These are phyloP conservation scores for Gymnocheta viridis DNA, from an alignment of 2,888 invertebrate genomes.

Conservation along the genomic window DNA sequence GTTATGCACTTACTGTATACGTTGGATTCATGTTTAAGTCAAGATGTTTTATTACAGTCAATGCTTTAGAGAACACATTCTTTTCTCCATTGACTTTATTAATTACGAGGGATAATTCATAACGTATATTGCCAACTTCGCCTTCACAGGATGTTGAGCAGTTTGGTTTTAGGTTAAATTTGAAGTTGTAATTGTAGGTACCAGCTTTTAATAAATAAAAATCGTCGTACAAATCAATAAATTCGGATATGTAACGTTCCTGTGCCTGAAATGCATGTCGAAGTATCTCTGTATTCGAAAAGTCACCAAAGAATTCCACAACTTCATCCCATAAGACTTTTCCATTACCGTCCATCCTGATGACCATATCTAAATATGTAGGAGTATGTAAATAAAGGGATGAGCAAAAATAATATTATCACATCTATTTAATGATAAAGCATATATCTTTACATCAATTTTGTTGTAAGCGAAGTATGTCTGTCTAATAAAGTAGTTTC, in stretches of 20 bases:
- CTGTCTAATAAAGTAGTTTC: too few species aligned
- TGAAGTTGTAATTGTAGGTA: background rate
- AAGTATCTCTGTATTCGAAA: too few species aligned
- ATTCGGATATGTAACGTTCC: background rate
- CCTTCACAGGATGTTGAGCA: background rate
- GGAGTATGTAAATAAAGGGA: background rate
- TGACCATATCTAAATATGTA: background rate
- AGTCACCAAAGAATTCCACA: background rate
- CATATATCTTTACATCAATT: too few species aligned
- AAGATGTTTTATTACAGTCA: background rate
- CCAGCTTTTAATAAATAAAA: background rate
- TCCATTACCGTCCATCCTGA: background rate
- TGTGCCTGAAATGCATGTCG: background rate
- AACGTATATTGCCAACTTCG: background rate
- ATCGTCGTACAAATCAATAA: background rate
- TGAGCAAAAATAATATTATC: too few species aligned
- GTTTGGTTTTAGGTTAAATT: background rate
- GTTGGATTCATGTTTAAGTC: background rate
- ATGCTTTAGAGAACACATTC: background rate
- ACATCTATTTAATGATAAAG: too few species aligned
- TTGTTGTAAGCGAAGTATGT: too few species aligned
- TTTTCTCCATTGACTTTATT: background rate
- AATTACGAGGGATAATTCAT: background rate
- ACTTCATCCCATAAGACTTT: background rate
- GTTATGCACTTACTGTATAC: background rate